A percentile compares a stretch with the other conserved stretches of the same genome.
phyloP scores from a whole-genome alignment of 1,140 invertebrate genomes.

The Drosophila novamexicana region DNA sequence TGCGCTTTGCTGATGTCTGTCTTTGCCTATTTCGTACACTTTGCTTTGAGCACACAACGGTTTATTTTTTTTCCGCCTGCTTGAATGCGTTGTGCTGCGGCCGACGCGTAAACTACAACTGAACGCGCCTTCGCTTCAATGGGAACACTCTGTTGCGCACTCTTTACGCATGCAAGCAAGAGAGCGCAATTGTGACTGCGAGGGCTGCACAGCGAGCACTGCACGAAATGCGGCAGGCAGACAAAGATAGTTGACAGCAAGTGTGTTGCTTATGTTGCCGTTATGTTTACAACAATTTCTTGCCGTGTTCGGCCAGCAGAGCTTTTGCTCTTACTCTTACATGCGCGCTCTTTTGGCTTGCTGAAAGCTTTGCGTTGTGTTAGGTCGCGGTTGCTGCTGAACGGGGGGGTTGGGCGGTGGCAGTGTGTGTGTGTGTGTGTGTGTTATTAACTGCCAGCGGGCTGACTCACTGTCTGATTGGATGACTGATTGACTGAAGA shows the following conservation, averaged over 20 bases:
- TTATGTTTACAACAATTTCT: constrained; percentile 2
- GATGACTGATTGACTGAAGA: constrained; percentile 40
- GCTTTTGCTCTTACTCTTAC: constrained; percentile 36
- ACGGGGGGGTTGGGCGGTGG: constrained; percentile 10
- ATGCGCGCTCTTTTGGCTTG: constrained; percentile 3
- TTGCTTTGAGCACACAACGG: constrained; percentile 8
- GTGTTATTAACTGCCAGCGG: constrained; percentile 30
- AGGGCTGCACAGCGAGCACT: constrained; percentile 16
- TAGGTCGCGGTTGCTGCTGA: constrained; percentile 63
- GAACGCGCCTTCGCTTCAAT: constrained; percentile 33
- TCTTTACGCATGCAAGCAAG: constrained; percentile 6
- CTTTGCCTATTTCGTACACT: constrained; percentile 18
- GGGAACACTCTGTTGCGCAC: constrained; percentile 2
- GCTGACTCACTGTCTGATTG: constrained; percentile 36
- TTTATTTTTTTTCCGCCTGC: constrained; percentile 8
- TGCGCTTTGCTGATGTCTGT: constrained; percentile 20
- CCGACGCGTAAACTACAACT: constrained; percentile 81
- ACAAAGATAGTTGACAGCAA: not conserved
- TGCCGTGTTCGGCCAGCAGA: not conserved
- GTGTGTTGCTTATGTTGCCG: not conserved
- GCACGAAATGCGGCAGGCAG: not conserved
- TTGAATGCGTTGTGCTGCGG: constrained; percentile 67
- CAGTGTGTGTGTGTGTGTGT: not conserved
- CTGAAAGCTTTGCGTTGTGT: constrained; percentile 65
- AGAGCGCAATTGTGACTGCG: not conserved